Base-by-base conservation (phyloP, 2,888 invertebrate species). In the Ornithoptera priamus region DNA sequence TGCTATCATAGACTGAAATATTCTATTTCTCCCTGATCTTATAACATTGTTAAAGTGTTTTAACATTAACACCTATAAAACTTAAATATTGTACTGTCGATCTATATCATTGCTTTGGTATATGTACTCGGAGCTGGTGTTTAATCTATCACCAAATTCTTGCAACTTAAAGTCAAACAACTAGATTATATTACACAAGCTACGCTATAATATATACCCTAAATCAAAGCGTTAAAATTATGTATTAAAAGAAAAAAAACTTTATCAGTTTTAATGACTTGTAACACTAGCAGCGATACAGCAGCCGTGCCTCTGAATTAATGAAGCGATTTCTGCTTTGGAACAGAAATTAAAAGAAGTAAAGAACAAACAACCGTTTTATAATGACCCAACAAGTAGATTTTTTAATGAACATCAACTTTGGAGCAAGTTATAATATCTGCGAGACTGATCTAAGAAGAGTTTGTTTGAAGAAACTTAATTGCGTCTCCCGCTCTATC, bases 401-500 rank as follows among this genome's bases (percentile, higher is more conserved):
- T 42, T 65, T 57, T 30, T 65, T 57, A 65, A 65, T 42, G 57
- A 65, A 65, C 22, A 18, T 63, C 24, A 57, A 36, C 17, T 65
- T 65, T 39, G n/a, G 5, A 39, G 57, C 57, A 36, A 39, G 42
- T 57, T 58, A 57, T 22, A 58, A 57, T 57, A 65, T 65, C 57
- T 15, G 22, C 53, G 57, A 17, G 36, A 42, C 10, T 18, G 18
- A 56, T 57, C 39, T 58, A 57, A 20, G 39, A 57, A 65, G 39
- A 65, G 39, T 42, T 22, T 58, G 22, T 22, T 22, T 53, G n/a
- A 58, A 53, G 8, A 53, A 53, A n/a, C 53, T 53, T 53, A 53
- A 53, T 53, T n/a, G n/a, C 53, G 8, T 53, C 18, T 7, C 50
- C 5, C 18, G 18, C 50, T 50, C n/a, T 53, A 53, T 53, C 18